Conservation (phyloP, 2,797 vertebrate genomes). For the Acipenser ruthenus region DNA sequence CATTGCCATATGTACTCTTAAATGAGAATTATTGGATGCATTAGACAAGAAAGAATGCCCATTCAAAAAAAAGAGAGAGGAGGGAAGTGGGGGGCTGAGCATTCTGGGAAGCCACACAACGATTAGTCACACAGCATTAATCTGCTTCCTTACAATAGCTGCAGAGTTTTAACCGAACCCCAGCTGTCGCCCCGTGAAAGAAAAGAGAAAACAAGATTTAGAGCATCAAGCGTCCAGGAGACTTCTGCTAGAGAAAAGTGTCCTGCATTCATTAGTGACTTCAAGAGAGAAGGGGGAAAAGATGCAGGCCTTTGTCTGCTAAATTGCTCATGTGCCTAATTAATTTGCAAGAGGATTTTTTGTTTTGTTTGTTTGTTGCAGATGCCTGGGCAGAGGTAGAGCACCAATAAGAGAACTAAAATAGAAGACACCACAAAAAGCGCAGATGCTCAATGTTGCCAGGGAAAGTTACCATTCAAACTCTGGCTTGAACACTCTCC, state of each 20-base stretch:
- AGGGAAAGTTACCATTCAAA: conserved; percentile 57
- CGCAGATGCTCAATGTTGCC: conserved; percentile 52
- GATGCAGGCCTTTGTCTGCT: conserved; percentile 61
- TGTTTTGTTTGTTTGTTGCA: conserved; percentile 38
- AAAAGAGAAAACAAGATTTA: conserved; percentile 89
- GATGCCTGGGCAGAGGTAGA: conserved; percentile 39
- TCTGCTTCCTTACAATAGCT: conserved; percentile 85
- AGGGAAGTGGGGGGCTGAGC: conserved; percentile 50
- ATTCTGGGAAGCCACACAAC: conserved; percentile 92
- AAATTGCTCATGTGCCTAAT: conserved; percentile 65
- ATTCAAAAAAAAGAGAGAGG: conserved; percentile 44
- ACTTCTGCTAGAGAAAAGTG: conserved; percentile 63
- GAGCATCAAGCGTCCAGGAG: conserved; percentile 77
- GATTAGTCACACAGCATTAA: conserved; percentile 98
- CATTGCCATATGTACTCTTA: conserved; percentile 58
- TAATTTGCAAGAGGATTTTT: conserved; percentile 51
- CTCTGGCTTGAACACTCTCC: conserved; percentile 60
- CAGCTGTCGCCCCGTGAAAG: conserved; percentile 94
- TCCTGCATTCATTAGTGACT: conserved; percentile 78
- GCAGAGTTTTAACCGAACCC: conserved; percentile 83
- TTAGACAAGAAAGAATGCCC: conserved; percentile 17
- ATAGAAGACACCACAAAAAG: conserved; percentile 29
- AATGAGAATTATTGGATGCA: conserved; percentile 44
- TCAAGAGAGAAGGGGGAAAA: conserved; percentile 37
- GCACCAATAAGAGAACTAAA: conserved; percentile 39